Percentiles rank a stretch among this genome's conserved stretches.
These are phyloP conservation scores for Phoeniculus purpureus DNA, from an alignment of 2,797 vertebrate genomes.

Conservation along the genomic window DNA sequence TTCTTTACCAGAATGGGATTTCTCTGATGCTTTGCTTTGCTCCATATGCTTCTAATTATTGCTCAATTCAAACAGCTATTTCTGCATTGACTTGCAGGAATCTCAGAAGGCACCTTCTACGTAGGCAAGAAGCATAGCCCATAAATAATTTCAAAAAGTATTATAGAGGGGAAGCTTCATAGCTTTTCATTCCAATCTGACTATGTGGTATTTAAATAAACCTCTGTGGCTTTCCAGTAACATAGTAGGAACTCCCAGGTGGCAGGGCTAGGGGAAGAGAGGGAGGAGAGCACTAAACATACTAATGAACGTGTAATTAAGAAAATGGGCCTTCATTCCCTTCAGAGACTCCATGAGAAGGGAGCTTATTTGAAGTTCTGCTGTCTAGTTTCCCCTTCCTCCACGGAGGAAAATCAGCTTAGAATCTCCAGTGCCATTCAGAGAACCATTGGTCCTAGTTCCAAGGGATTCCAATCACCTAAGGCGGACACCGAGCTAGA, in stretches of 20 bases:
- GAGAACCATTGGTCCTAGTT: neutral
- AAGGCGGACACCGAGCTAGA: neutral
- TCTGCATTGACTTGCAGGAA: slow-evolving; percentile 68
- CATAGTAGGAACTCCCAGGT: slow-evolving; percentile 68
- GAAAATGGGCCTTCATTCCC: slow-evolving; percentile 69
- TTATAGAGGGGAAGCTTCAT: slow-evolving; percentile 63
- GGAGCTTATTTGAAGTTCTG: slow-evolving; percentile 60
- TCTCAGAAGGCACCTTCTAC: slow-evolving; percentile 71
- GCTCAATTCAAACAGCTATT: slow-evolving; percentile 67
- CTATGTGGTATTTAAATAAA: slow-evolving; percentile 66
- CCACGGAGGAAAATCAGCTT: slow-evolving; percentile 23
- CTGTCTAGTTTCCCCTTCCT: slow-evolving; percentile 45
- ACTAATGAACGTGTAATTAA: slow-evolving; percentile 75
- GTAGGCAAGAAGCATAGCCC: slow-evolving; percentile 56
- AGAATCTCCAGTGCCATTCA: slow-evolving; percentile 40
- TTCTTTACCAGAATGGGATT: slow-evolving; percentile 68
- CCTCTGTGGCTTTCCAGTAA: slow-evolving; percentile 66
- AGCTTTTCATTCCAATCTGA: slow-evolving; percentile 46
- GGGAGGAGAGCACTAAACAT: slow-evolving; percentile 72
- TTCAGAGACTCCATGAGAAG: slow-evolving; percentile 55
- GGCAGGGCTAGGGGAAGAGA: slow-evolving; percentile 53
- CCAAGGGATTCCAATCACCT: slow-evolving; percentile 5
- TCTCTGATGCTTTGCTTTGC: slow-evolving; percentile 66
- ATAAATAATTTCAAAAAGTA: slow-evolving; percentile 72
- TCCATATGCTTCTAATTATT: slow-evolving; percentile 71